Evolutionary conservation across 1,140 invertebrate species (phyloP).

Genomic region (Pentalonia nigronervosa): DNA sequence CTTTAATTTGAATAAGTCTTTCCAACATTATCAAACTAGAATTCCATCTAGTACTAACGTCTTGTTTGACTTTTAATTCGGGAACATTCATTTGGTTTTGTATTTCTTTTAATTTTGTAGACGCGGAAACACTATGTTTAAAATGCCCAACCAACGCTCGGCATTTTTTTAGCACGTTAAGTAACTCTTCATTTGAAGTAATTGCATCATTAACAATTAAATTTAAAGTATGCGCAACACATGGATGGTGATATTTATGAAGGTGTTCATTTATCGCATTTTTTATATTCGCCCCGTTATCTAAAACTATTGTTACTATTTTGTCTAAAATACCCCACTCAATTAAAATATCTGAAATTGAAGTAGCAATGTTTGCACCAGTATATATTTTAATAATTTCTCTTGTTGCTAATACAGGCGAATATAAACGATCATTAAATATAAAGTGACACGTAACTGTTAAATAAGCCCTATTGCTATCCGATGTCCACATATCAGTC

Average conservation of each 20-base stretch:
- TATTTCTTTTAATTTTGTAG: slow-evolving; percentile 13
- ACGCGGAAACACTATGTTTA: not conserved
- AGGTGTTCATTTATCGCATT: slow-evolving; percentile 40
- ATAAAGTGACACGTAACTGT: slow-evolving; percentile 28
- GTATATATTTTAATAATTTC: slow-evolving; percentile 9
- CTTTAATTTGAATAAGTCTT: slow-evolving; percentile 33
- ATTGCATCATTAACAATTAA: slow-evolving; percentile 38
- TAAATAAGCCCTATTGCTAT: slow-evolving; percentile 30
- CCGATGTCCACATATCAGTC: slow-evolving; percentile 36
- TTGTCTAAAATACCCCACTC: slow-evolving; percentile 4
- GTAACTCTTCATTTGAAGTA: slow-evolving; percentile 25
- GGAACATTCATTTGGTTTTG: slow-evolving; percentile 33
- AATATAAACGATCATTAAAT: slow-evolving; percentile 38
- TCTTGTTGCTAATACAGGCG: slow-evolving; percentile 20
- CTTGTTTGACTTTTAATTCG: slow-evolving; percentile 14
- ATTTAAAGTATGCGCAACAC: slow-evolving; percentile 35
- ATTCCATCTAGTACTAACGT: slow-evolving; percentile 22
- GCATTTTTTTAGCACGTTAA: slow-evolving; percentile 33
- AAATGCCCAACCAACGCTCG: not conserved
- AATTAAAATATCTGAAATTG: slow-evolving; percentile 13
- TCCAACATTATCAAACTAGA: slow-evolving; percentile 23
- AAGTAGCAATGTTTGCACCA: slow-evolving; percentile 33
- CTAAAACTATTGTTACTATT: slow-evolving; percentile 22
- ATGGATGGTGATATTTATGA: slow-evolving; percentile 36
- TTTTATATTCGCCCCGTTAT: slow-evolving; percentile 16